phyloP scores from a whole-genome alignment of 2,888 invertebrate species.

The Dusona sp. region DNA sequence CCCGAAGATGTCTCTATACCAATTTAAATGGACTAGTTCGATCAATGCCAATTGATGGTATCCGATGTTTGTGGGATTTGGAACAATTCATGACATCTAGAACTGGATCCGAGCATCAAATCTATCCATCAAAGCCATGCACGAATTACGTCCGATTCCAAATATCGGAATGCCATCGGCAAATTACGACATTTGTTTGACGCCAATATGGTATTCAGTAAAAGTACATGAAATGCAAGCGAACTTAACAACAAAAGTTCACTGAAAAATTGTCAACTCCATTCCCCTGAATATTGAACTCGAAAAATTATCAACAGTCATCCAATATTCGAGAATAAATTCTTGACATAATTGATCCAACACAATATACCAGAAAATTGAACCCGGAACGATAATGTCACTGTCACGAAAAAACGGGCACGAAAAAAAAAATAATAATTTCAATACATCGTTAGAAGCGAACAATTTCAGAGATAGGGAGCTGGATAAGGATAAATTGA shows the following conservation, averaged over 20 bases:
- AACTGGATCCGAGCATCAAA: neutral
- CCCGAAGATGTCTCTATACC: constrained; percentile 23
- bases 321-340: neutral
- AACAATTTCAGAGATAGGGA: constrained; percentile 18
- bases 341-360: neutral
- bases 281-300: neutral
- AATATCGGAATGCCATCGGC: neutral
- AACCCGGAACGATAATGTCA: neutral
- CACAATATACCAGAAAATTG: neutral
- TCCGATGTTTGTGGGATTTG: constrained; percentile 14
- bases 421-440: neutral
- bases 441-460: neutral
- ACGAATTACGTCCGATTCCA: neutral
- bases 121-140: no score
- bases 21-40: neutral
- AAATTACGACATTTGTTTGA: neutral
- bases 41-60: constrained; percentile 40
- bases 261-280: neutral
- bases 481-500: constrained; percentile 32
- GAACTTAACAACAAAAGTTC: neutral
- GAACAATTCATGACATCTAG: constrained; percentile 14
- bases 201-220: neutral
- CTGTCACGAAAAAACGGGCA: neutral
- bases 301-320: neutral
- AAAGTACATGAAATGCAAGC: neutral